Percentiles rank a stretch among this genome's conserved stretches.
phyloP scores from a whole-genome alignment of 1,140 invertebrate genomes.

The Drosophila nikananu region DNA sequence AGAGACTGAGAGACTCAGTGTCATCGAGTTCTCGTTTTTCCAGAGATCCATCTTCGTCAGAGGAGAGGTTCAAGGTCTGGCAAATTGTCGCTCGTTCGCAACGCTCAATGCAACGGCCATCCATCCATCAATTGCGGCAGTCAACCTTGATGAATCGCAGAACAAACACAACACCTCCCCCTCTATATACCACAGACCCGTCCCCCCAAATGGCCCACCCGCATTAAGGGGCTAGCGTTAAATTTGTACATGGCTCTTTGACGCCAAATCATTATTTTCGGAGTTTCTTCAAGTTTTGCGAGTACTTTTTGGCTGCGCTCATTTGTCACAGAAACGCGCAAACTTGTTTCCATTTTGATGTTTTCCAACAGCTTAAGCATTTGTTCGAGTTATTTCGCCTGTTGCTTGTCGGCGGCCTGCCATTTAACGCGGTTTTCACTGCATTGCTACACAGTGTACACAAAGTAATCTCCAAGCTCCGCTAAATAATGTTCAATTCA shows the following conservation, averaged over 20 bases:
- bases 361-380: constrained; percentile 56
- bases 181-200: background rate
- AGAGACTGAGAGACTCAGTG: constrained; percentile 6
- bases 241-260: constrained; percentile 80
- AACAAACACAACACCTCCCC: constrained; percentile 54
- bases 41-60: constrained; percentile 49
- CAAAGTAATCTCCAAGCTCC: background rate
- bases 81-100: constrained; percentile 67
- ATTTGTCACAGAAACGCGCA: constrained; percentile 60
- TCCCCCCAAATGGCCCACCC: background rate
- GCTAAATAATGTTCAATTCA: constrained; percentile 19
- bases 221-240: constrained; percentile 67
- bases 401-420: constrained; percentile 1
- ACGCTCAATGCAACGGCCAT: constrained; percentile 54
- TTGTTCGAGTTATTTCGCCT: constrained; percentile 52
- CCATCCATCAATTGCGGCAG: constrained; percentile 71
- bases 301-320: constrained; percentile 38
- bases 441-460: constrained; percentile 49
- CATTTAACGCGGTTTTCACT: constrained; percentile 53
- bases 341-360: constrained; percentile 64
- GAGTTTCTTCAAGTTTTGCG: constrained; percentile 49
- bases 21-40: constrained; percentile 27
- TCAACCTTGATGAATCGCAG: constrained; percentile 63
- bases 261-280: constrained; percentile 67
- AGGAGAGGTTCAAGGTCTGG: constrained; percentile 70